Evolutionary conservation across 2,113 vertebrate species (phyloP).

Genomic region (Tringa solitaria): DNA sequence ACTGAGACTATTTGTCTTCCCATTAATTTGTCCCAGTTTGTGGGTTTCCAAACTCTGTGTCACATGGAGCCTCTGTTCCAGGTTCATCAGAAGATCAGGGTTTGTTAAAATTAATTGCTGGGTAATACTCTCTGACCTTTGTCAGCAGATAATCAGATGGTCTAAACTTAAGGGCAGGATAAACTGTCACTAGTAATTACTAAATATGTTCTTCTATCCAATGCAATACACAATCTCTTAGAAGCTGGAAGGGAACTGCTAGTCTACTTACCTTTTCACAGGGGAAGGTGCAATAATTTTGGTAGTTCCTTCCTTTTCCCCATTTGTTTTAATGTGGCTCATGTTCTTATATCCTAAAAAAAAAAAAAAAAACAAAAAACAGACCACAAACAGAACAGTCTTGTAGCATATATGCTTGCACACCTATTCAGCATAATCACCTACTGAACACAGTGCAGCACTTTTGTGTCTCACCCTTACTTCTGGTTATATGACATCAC

Average conservation of each 20-base stretch:
- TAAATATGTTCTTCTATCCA: not conserved
- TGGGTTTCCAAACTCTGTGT: not conserved
- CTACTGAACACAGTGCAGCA: not conserved
- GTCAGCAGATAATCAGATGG: not conserved
- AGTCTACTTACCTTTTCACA: conserved; percentile 76
- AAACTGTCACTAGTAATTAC: not conserved
- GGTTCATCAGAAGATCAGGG: not conserved
- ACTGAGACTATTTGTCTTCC: not conserved
- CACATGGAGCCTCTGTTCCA: not conserved
- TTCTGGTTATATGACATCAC: not conserved
- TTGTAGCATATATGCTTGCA: not conserved
- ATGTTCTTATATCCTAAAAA: conserved; percentile 70
- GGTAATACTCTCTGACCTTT: not conserved
- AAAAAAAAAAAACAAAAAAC: not conserved
- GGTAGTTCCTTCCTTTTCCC: conserved; percentile 76
- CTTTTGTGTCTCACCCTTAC: not conserved
- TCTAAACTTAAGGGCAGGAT: not conserved
- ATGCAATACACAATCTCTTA: not conserved
- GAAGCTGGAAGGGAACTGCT: not conserved
- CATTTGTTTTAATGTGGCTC: conserved; percentile 65
- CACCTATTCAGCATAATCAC: not conserved
- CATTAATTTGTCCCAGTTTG: not conserved
- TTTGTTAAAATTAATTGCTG: not conserved
- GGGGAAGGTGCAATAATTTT: conserved; percentile 80
- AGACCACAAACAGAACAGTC: not conserved